Evolutionary conservation across 2,888 invertebrate species (phyloP).

Genomic region (Plemyria rubiginata): DNA sequence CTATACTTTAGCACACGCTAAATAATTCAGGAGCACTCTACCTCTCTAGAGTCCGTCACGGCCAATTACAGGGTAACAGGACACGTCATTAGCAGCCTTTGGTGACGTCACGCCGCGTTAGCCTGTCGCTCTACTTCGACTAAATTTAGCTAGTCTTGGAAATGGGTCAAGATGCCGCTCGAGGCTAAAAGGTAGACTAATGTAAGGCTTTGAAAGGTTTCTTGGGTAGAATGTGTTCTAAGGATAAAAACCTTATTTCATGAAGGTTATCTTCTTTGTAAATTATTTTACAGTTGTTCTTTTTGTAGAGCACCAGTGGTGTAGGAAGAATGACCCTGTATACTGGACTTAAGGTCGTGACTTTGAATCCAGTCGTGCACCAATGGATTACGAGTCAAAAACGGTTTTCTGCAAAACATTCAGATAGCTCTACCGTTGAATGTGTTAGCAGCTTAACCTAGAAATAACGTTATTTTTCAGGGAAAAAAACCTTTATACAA

Average conservation of each 20-base stretch:
- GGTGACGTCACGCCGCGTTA: slow-evolving; percentile 71
- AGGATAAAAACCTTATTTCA: not conserved
- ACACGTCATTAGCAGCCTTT: slow-evolving; percentile 64
- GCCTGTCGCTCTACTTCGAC: slow-evolving; percentile 45
- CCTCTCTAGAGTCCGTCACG: slow-evolving; percentile 49
- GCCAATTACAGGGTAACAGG: slow-evolving; percentile 58
- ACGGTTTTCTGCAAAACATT: too few species aligned
- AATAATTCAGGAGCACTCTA: slow-evolving; percentile 28
- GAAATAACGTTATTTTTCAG: too few species aligned
- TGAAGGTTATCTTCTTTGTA: not conserved
- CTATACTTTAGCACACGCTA: slow-evolving; percentile 13
- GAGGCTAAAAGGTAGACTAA: slow-evolving; percentile 34
- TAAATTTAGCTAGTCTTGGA: slow-evolving; percentile 48
- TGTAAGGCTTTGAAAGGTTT: slow-evolving; percentile 30
- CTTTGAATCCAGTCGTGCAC: too few species aligned
- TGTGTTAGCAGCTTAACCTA: too few species aligned
- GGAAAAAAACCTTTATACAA: not conserved
- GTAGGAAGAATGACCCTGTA: too few species aligned
- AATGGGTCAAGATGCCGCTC: slow-evolving; percentile 49
- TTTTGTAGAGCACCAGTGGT: too few species aligned
- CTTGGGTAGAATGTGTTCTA: slow-evolving; percentile 8
- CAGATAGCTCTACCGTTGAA: too few species aligned
- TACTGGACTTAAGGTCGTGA: too few species aligned
- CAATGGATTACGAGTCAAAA: too few species aligned
- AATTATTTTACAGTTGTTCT: too few species aligned